Base-by-base conservation (phyloP, 1,140 invertebrate genomes). In the Pararge aegeria region DNA sequence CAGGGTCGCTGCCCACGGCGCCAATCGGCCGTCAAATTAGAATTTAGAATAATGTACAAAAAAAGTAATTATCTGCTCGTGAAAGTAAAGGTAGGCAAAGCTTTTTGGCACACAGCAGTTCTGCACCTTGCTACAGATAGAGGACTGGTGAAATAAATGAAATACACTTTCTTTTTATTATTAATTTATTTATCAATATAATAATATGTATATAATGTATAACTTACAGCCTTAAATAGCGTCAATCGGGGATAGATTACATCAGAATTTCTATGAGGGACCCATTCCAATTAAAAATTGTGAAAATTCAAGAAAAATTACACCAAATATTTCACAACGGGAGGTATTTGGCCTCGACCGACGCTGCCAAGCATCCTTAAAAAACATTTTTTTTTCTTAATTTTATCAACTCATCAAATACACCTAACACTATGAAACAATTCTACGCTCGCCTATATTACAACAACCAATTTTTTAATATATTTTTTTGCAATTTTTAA, bases 151-250 rank as follows among this genome's bases (percentile, higher is more conserved):
- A n/a, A 50, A n/a, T 27, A 52, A 58, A 61, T 61, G 27, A 61
- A 61, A 61, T 19, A 44, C 58, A 54, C 58, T 13, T 20, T 51
- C 55, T 59, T 64, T 87, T 84, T 85, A 81, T 87, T 81, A 87
- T 87, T 85, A 87, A 87, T 87, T 87, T 87, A 87, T 87, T 85
- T 83, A 87, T 85, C 81, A 85, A 85, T 85, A 87, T 87, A 85
- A 84, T 83, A 79, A 84, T 87, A 87, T 85, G 84, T 87, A 81
- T 87, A 87, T 87, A 80, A 77, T 83, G 75, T 84, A 85, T 87
- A 85, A 85, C 82, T 85, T 87, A 87, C 80, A 87, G 82, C 82
- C 80, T 78, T 76, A 60, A 55, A 58, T 58, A 64, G 62, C 62
- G 68, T 55, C 65, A 48, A 56, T 67, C 58, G 58, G 50, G 58